Conservation (phyloP, 1,140 invertebrate genomes). For the Lasioglossum baleicum region DNA sequence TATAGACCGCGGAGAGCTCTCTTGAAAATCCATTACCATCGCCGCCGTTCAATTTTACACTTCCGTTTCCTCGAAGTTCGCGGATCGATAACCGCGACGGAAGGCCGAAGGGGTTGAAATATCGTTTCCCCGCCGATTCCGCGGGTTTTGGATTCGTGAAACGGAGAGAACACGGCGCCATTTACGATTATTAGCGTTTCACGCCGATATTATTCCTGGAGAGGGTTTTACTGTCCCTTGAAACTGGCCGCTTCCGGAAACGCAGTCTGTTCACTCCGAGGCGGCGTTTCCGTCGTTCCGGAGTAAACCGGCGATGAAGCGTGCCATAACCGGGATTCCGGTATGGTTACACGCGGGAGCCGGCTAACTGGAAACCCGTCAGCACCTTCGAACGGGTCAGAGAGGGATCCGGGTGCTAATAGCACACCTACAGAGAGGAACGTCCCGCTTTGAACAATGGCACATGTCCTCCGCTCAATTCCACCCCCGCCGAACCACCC, state of each 20-base stretch:
- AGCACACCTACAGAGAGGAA: slow-evolving; percentile 33
- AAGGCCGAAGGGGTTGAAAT: too few species aligned
- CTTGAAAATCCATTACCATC: too few species aligned
- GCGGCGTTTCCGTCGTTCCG: neutral
- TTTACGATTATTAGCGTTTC: slow-evolving; percentile 49
- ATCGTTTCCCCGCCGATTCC: neutral
- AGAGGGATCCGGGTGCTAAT: slow-evolving; percentile 37
- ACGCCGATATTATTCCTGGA: slow-evolving; percentile 46
- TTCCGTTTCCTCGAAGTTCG: too few species aligned
- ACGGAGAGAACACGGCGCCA: neutral
- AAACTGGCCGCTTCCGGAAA: slow-evolving; percentile 19
- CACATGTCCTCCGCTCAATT: slow-evolving; percentile 58
- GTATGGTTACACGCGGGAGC: neutral
- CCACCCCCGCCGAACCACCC: slow-evolving; percentile 39
- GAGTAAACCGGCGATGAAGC: slow-evolving; percentile 10
- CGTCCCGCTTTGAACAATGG: slow-evolving; percentile 64
- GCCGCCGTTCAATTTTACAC: too few species aligned
- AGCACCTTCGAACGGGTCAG: slow-evolving; percentile 36
- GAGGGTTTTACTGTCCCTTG: slow-evolving; percentile 48
- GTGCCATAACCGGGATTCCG: neutral
- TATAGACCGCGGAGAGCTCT: too few species aligned
- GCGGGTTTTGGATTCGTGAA: slow-evolving; percentile 4
- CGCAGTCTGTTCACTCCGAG: neutral
- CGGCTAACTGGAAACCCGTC: slow-evolving; percentile 13
- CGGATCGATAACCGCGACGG: too few species aligned